These are phyloP conservation scores for Ladona fulva DNA, from an alignment of 1,140 invertebrate species.

Conservation along the genomic window DNA sequence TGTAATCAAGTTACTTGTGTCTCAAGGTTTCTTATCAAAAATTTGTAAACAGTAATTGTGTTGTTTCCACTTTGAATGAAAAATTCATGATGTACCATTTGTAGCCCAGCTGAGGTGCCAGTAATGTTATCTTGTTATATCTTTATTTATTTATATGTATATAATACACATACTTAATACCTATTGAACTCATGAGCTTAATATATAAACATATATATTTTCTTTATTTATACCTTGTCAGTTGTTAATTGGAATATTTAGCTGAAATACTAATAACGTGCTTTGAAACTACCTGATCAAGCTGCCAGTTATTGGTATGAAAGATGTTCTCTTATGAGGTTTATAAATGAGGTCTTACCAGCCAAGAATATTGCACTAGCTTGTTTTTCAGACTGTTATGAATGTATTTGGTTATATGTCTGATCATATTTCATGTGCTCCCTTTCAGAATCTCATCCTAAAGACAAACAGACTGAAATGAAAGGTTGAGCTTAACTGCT, in stretches of 20 bases:
- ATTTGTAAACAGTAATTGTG: background rate
- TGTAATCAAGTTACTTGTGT: background rate
- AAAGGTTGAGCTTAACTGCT: background rate
- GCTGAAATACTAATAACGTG: background rate
- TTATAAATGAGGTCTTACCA: background rate
- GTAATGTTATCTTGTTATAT: constrained; percentile 5
- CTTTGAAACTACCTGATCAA: background rate
- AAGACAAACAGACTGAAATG: background rate
- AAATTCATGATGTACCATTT: background rate
- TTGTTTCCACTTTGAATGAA: background rate
- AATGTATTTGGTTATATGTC: background rate
- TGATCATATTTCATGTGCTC: too few relatives aligned
- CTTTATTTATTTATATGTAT: background rate
- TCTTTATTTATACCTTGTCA: constrained; percentile 7
- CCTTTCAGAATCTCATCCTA: too few relatives aligned
- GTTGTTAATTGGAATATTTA: background rate
- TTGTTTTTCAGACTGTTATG: background rate
- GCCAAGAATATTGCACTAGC: background rate
- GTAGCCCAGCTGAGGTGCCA: background rate
- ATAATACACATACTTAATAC: background rate
- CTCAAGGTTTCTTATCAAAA: background rate
- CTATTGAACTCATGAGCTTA: constrained; percentile 7
- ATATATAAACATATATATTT: background rate
- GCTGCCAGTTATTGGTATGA: background rate
- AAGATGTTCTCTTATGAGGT: background rate